phyloP scores from a whole-genome alignment of 1,140 invertebrate species.

The Acromyrmex charruanus region DNA sequence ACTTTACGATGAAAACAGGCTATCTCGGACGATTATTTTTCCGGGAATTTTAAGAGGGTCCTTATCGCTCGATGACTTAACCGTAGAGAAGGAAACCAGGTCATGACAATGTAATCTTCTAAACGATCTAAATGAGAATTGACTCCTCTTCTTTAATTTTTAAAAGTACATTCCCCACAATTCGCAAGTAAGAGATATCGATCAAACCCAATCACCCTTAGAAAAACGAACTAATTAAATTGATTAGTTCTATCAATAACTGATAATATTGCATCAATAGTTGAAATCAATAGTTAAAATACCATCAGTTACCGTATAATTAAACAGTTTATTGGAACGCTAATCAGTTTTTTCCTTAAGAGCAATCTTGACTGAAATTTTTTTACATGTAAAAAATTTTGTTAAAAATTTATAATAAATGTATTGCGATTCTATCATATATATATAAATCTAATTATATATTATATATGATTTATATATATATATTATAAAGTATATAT shows the following conservation, averaged over 20 bases:
- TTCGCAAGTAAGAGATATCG: neutral
- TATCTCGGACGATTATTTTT: conserved; percentile 76
- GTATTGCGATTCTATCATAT: neutral
- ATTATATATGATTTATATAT: too few species aligned
- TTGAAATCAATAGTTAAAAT: too few species aligned
- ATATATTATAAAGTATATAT: too few species aligned
- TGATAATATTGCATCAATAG: too few species aligned
- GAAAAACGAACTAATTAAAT: too few species aligned
- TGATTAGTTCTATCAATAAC: too few species aligned
- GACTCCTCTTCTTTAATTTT: conserved; percentile 61
- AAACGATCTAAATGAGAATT: conserved; percentile 77
- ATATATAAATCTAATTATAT: too few species aligned
- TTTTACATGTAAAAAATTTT: neutral
- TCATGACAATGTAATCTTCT: conserved; percentile 72
- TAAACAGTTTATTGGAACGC: too few species aligned
- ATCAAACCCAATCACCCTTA: neutral
- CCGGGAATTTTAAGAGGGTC: conserved; percentile 23
- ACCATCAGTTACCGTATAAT: too few species aligned
- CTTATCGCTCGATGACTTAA: conserved; percentile 20
- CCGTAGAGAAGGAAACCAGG: conserved; percentile 11
- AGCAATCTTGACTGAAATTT: neutral
- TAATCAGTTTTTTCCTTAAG: too few species aligned
- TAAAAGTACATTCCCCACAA: neutral
- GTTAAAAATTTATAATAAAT: neutral
- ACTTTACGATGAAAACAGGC: conserved; percentile 65